Evolutionary conservation across 92 coral and sea anemone species (phyloP), one percentile per base, ranked within the genome.

Genomic region (Porites divaricata): DNA sequence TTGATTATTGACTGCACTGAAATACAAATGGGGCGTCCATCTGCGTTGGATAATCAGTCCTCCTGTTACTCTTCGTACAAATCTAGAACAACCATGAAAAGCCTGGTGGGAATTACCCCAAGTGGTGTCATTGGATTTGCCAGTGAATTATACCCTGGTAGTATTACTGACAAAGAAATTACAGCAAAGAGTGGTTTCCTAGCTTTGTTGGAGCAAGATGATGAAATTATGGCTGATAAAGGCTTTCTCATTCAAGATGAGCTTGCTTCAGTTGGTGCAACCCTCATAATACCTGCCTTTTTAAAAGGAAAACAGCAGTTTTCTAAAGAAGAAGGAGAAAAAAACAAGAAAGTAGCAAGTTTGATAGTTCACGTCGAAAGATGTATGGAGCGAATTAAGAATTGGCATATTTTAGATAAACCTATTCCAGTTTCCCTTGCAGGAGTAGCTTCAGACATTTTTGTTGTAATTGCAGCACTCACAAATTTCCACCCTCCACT

Each of bases 41-140:
- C 92, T 22, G 28, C 74, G 12, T 28, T 89, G 56, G 72, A 89
- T 79, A 49, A n/a, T 7, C 93, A 89, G 67, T 89, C 86, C 2
- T 68, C 63, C 11, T 89, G 93, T 69, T 89, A 86, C 67, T 89
- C 87, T 20, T 72, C 82, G 13, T 89, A 89, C 72, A 89, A 89
- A 67, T 71, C 89, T 3, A 73, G 82, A 72, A 89, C 84, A 67
- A 86, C 90, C 59, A 85, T 85, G 90, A 89, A 89, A 70, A 68
- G 83, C 75, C 86, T 89, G 12, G 54, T 86, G 26, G 91, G 91
- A 49, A 87, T 81, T 2, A 87, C 81, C 52, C 87, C 91, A 20
- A 87, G 91, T 87, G 90, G n/a, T n/a, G n/a, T n/a, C n/a, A n/a
- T n/a, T 23, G 52, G 74, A 49, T 72, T 86, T 86, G 89, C 72